phyloP scores from a whole-genome alignment of 2,113 vertebrate species.

The Clarias gariepinus region DNA sequence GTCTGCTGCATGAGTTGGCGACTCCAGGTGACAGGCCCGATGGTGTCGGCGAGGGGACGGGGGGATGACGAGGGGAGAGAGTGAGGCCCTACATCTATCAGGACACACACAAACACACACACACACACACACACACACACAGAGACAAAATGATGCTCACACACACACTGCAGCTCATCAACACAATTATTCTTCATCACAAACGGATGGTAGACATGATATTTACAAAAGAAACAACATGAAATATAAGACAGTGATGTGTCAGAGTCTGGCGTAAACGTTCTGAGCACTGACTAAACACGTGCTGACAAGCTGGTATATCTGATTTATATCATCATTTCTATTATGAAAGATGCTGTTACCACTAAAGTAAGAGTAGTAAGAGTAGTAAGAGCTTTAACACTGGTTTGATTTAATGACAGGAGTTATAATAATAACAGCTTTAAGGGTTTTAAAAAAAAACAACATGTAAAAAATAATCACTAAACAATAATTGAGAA shows the following conservation, averaged over 20 bases:
- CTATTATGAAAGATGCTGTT: background rate
- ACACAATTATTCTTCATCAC: slow-evolving; percentile 27
- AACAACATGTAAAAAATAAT: too few species aligned
- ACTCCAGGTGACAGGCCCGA: slow-evolving; percentile 85
- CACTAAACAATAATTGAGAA: too few species aligned
- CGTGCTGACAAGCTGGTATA: background rate
- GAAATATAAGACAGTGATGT: slow-evolving; percentile 34
- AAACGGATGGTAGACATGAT: slow-evolving; percentile 22
- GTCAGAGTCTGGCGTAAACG: background rate
- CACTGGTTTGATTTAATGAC: background rate
- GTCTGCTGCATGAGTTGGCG: slow-evolving; percentile 96
- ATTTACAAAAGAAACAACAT: slow-evolving; percentile 39
- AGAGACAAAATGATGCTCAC: slow-evolving; percentile 46
- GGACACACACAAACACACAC: slow-evolving; percentile 62
- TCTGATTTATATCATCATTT: too few species aligned
- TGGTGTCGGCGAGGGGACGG: slow-evolving; percentile 74
- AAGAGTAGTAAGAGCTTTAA: background rate
- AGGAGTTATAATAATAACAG: background rate
- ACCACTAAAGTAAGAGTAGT: background rate
- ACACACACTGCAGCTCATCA: slow-evolving; percentile 47
- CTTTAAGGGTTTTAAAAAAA: too few species aligned
- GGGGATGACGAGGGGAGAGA: slow-evolving; percentile 78
- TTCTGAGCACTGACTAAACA: background rate
- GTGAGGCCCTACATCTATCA: slow-evolving; percentile 71
- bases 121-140: slow-evolving; percentile 56